A percentile compares a stretch with the other conserved stretches of the same genome.
Evolutionary conservation across 2,888 invertebrate species (phyloP).

Genomic region (Colletes collaris): DNA sequence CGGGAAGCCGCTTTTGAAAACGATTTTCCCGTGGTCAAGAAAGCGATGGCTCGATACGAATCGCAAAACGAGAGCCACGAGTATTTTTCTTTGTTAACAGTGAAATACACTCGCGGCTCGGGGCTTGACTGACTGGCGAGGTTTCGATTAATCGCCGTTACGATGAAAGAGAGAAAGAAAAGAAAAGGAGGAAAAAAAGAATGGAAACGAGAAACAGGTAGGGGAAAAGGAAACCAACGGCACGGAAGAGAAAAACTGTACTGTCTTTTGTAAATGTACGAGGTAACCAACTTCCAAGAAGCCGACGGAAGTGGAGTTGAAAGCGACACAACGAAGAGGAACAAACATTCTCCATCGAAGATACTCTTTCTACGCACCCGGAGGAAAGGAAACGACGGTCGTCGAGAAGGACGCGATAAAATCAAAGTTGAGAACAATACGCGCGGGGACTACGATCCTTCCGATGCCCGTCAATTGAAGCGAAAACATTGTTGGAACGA

Average conservation of each 20-base stretch:
- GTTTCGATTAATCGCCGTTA: constrained; percentile 48
- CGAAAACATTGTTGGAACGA: constrained; percentile 4
- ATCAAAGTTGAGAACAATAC: background rate
- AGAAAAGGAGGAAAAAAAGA: too few relatives aligned
- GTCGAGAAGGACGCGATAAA: background rate
- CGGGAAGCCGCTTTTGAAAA: constrained; percentile 8
- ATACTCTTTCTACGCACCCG: constrained; percentile 3
- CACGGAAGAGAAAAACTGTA: constrained; percentile 42
- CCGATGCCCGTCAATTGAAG: background rate
- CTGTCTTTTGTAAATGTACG: constrained; percentile 48
- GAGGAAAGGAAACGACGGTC: background rate
- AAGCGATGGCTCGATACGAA: constrained; percentile 14
- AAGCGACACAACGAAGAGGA: constrained; percentile 43
- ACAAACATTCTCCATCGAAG: constrained; percentile 26
- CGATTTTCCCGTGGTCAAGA: constrained; percentile 14
- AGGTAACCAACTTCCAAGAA: constrained; percentile 44
- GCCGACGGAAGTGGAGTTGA: constrained; percentile 49
- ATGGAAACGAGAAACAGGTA: background rate
- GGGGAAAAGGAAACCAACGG: constrained; percentile 24
- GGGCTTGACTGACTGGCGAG: constrained; percentile 37
- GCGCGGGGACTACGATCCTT: constrained; percentile 1
- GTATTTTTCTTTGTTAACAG: constrained; percentile 33
- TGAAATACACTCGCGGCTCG: constrained; percentile 17
- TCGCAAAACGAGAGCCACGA: constrained; percentile 25
- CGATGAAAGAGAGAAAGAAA: constrained; percentile 2